Evolutionary conservation across 2,113 vertebrate species (phyloP).

Genomic region (Elgaria multicarinata): DNA sequence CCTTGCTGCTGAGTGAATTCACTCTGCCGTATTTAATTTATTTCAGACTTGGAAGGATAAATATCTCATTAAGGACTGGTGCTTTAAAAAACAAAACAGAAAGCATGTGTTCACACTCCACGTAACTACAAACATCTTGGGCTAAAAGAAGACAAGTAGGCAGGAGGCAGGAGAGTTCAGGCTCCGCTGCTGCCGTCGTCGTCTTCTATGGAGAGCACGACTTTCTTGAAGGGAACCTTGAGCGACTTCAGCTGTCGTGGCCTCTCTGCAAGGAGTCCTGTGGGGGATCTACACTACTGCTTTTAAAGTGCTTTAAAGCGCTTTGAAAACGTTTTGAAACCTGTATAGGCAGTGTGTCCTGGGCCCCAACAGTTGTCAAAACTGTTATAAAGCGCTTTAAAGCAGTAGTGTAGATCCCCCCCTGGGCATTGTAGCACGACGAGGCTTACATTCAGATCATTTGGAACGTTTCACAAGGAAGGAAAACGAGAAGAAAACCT

Average conservation of each 20-base stretch:
- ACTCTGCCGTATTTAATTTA: slow-evolving; percentile 52
- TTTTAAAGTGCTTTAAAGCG: too few species aligned
- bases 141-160: not conserved
- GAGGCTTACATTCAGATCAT: not conserved
- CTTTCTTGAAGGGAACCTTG: not conserved
- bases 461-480: not conserved
- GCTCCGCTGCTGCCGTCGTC: not conserved
- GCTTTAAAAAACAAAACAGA: slow-evolving; percentile 16
- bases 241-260: not conserved
- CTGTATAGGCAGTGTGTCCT: too few species aligned
- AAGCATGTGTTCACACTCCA: slow-evolving; percentile 63
- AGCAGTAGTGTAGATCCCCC: too few species aligned
- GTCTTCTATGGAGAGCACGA: rapidly evolving
- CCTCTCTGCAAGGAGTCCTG: not conserved
- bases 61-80: slow-evolving; percentile 47
- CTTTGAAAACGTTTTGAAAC: too few species aligned
- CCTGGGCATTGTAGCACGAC: not conserved
- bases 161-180: not conserved
- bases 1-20: slow-evolving; percentile 37
- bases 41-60: slow-evolving; percentile 60
- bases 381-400: too few species aligned
- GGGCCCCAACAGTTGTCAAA: too few species aligned
- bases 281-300: too few species aligned
- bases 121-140: slow-evolving; percentile 52
- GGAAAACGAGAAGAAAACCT: not conserved